phyloP scores from a whole-genome alignment of 2,888 invertebrate species.

The Lasioglossum morio region DNA sequence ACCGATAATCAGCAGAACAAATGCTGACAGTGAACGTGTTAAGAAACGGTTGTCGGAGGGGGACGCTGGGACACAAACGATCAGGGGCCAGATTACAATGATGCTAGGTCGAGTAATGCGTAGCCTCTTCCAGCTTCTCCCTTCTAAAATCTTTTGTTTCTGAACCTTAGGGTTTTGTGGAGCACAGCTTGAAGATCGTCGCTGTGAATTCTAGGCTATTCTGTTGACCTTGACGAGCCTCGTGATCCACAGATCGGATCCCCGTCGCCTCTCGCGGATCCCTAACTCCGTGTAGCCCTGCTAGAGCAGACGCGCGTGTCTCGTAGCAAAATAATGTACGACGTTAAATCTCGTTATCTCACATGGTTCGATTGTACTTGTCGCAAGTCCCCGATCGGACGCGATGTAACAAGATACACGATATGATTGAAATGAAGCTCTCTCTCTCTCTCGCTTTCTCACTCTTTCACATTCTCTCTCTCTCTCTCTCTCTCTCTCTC shows the following conservation, averaged over 20 bases:
- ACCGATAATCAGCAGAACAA: background rate
- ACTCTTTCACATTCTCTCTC: conserved; percentile 13
- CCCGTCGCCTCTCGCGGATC: conserved; percentile 33
- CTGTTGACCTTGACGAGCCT: background rate
- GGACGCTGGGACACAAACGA: conserved; percentile 1
- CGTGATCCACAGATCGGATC: conserved; percentile 5
- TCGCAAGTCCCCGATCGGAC: conserved; percentile 58
- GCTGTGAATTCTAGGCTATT: background rate
- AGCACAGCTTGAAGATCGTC: background rate
- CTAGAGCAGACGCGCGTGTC: conserved; percentile 71
- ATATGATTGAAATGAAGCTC: conserved; percentile 76
- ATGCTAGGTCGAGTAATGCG: conserved; percentile 1
- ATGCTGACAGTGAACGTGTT: background rate
- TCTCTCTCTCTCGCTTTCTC: conserved; percentile 11
- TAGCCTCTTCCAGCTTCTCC: background rate
- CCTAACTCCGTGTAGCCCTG: conserved; percentile 37
- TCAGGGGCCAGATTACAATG: background rate
- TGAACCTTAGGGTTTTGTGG: background rate
- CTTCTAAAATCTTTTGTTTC: background rate
- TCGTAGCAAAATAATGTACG: conserved; percentile 74
- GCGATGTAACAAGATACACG: conserved; percentile 69
- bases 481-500: conserved; percentile 22
- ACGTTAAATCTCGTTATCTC: conserved; percentile 66
- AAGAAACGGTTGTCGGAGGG: background rate
- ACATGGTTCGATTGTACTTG: conserved; percentile 71